Percentiles rank a stretch among this genome's conserved stretches.
Evolutionary conservation across 2,888 invertebrate genomes (phyloP).

Genomic region (Latrodectus hesperus): DNA sequence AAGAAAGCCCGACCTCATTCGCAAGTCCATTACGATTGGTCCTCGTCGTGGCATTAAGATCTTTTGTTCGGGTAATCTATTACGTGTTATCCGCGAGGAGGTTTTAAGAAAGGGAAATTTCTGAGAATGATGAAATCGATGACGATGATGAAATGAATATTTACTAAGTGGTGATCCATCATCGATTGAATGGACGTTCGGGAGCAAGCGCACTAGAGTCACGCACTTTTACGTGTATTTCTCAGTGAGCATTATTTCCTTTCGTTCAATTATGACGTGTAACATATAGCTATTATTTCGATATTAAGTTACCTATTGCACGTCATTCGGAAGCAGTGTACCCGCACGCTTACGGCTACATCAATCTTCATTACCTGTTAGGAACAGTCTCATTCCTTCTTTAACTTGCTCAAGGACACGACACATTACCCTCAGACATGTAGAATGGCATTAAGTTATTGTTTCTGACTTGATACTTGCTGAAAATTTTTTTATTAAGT

Average conservation of each 20-base stretch:
- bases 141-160: conserved; percentile 46
- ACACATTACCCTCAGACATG: too few species aligned
- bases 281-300: not conserved
- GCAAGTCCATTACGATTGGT: conserved; percentile 26
- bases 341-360: not conserved
- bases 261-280: conserved; percentile 1
- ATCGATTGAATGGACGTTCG: conserved; percentile 20
- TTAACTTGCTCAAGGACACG: too few species aligned
- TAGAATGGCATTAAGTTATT: too few species aligned
- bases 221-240: conserved; percentile 35
- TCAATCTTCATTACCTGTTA: too few species aligned
- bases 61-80: conserved; percentile 30
- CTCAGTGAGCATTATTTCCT: not conserved
- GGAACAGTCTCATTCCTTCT: too few species aligned
- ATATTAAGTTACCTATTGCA: not conserved
- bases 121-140: conserved; percentile 39
- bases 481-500: too few species aligned
- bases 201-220: conserved; percentile 14
- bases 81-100: conserved; percentile 25
- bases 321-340: not conserved
- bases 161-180: conserved; percentile 23
- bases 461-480: too few species aligned
- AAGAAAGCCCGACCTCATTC: conserved; percentile 26
- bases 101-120: conserved; percentile 1
- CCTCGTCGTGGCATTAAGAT: conserved; percentile 14